Percentiles rank a stretch among this genome's conserved stretches.
Conservation (phyloP, 1,140 invertebrate genomes). For the Drosophila navojoa region DNA sequence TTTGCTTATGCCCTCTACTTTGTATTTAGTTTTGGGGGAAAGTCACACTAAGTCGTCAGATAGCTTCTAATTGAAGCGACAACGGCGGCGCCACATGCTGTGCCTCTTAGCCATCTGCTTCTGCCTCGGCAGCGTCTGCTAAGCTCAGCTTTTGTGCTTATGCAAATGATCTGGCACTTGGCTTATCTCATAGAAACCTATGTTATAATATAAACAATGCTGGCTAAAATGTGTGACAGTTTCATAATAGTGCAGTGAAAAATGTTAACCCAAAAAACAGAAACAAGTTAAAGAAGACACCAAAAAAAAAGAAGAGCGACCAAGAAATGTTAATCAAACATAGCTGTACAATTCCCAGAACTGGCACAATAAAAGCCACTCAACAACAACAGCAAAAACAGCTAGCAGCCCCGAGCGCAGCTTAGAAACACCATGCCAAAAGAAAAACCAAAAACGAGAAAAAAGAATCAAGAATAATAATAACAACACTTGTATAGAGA, state of each 20-base stretch:
- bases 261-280: slow-evolving; percentile 37
- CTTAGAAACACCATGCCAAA: slow-evolving; percentile 44
- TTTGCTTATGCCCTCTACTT: slow-evolving; percentile 12
- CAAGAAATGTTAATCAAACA: slow-evolving; percentile 75
- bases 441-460: slow-evolving; percentile 40
- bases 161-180: slow-evolving; percentile 64
- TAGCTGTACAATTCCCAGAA: slow-evolving; percentile 79
- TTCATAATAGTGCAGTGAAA: slow-evolving; percentile 66
- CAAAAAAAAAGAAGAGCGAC: slow-evolving; percentile 21
- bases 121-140: neutral
- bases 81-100: slow-evolving; percentile 68
- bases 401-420: slow-evolving; percentile 24
- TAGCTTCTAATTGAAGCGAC: slow-evolving; percentile 60
- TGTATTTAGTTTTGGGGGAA: slow-evolving; percentile 43
- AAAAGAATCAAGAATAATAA: slow-evolving; percentile 31
- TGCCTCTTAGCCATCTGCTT: slow-evolving; percentile 37
- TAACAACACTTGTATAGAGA: slow-evolving; percentile 52
- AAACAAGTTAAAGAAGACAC: slow-evolving; percentile 14
- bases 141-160: slow-evolving; percentile 37
- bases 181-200: slow-evolving; percentile 52
- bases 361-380: slow-evolving; percentile 72
- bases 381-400: slow-evolving; percentile 25
- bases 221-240: slow-evolving; percentile 73
- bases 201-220: slow-evolving; percentile 65
- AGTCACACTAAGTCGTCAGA: slow-evolving; percentile 45